phyloP scores from a whole-genome alignment of 1,140 invertebrate species.

The Listronotus oregonensis region DNA sequence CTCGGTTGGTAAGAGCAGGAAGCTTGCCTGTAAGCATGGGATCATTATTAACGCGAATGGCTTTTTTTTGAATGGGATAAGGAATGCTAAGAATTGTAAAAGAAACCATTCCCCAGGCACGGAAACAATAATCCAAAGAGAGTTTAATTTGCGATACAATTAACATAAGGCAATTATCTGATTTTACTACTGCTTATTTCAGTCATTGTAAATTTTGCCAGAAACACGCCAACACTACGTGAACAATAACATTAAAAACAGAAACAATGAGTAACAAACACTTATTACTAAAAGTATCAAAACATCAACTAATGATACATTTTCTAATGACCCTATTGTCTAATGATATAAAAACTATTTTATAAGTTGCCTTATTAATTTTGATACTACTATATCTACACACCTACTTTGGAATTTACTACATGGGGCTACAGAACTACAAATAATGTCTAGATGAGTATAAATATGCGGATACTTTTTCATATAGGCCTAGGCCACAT shows the following conservation, averaged over 20 bases:
- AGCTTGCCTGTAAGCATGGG: too few relatives aligned
- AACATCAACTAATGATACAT: slow-evolving; percentile 28
- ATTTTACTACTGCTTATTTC: too few relatives aligned
- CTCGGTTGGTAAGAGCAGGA: too few relatives aligned
- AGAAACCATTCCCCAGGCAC: too few relatives aligned
- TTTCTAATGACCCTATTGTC: slow-evolving; percentile 19
- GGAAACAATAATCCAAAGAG: too few relatives aligned
- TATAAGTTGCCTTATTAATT: slow-evolving; percentile 10
- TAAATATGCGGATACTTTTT: slow-evolving; percentile 20
- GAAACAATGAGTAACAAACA: slow-evolving; percentile 6
- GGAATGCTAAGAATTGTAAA: too few relatives aligned
- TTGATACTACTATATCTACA: slow-evolving; percentile 10
- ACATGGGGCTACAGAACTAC: slow-evolving; percentile 18
- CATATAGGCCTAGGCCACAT: not conserved
- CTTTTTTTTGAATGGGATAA: too few relatives aligned
- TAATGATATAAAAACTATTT: slow-evolving; percentile 23
- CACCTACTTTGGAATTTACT: slow-evolving; percentile 5
- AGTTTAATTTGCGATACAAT: too few relatives aligned
- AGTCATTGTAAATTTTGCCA: too few relatives aligned
- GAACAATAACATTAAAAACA: slow-evolving; percentile 16
- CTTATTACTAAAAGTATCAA: slow-evolving; percentile 10
- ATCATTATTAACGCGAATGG: too few relatives aligned
- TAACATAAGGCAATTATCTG: too few relatives aligned
- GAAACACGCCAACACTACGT: too few relatives aligned
- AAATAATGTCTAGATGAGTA: slow-evolving; percentile 30